phyloP scores from a whole-genome alignment of 2,888 invertebrate species.

The Aphodius granarius region DNA sequence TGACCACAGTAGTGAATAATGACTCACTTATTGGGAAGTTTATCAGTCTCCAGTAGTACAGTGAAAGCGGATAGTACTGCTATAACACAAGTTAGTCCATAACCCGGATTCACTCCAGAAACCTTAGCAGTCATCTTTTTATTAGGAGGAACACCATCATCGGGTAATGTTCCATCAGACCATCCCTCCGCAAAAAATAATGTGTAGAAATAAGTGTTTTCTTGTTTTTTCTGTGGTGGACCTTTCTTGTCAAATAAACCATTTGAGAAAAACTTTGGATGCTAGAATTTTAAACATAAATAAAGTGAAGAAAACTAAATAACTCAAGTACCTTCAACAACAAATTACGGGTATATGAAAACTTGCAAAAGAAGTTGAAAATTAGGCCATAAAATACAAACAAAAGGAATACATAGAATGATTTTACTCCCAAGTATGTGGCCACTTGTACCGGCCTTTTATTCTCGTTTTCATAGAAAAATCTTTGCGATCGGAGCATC shows the following conservation, averaged over 20 bases:
- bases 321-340: conserved; percentile 61
- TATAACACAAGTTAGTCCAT: conserved; percentile 77
- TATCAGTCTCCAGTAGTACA: conserved; percentile 71
- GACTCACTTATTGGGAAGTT: conserved; percentile 73
- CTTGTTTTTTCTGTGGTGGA: conserved; percentile 63
- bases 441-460: conserved; percentile 78
- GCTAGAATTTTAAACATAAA: conserved; percentile 23
- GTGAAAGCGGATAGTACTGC: conserved; percentile 74
- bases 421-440: conserved; percentile 62
- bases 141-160: conserved; percentile 63
- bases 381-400: conserved; percentile 61
- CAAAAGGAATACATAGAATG: conserved; percentile 57
- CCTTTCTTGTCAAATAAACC: conserved; percentile 70
- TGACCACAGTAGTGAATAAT: too few relatives aligned
- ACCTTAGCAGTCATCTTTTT: conserved; percentile 70
- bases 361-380: conserved; percentile 63
- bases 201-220: conserved; percentile 65
- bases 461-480: conserved; percentile 67
- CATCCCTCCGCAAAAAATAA: conserved; percentile 81
- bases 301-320: background rate
- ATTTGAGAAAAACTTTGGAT: conserved; percentile 63
- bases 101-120: conserved; percentile 72
- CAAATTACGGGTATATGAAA: conserved; percentile 63
- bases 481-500: conserved; percentile 76
- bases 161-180: conserved; percentile 60